These are phyloP conservation scores for Dermochelys coriacea DNA, from an alignment of 2,797 vertebrate genomes.

Conservation along the genomic window DNA sequence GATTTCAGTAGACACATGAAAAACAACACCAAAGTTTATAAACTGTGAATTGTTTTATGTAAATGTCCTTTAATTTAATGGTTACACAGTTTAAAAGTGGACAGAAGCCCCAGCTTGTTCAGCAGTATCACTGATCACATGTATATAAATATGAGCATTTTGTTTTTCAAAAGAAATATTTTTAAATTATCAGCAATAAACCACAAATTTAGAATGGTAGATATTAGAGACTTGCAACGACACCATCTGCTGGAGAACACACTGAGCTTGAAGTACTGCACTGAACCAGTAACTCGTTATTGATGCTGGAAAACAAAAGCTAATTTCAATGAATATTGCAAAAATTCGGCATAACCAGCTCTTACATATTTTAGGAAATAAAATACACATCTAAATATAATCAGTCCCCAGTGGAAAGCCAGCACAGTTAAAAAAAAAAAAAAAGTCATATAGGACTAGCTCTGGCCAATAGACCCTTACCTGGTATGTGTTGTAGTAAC, in stretches of 20 bases:
- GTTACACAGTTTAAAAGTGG: not conserved
- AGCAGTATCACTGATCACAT: not conserved
- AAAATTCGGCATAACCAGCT: not conserved
- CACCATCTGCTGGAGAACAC: slow-evolving; percentile 64
- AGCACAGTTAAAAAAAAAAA: not conserved
- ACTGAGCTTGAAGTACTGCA: not conserved
- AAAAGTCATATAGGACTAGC: not conserved
- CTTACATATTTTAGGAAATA: not conserved
- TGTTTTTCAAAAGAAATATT: not conserved
- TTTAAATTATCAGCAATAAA: not conserved
- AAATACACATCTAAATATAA: not conserved
- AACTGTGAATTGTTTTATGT: rapidly evolving
- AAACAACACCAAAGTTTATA: not conserved
- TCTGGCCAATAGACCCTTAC: slow-evolving; percentile 59
- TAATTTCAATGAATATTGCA: rapidly evolving
- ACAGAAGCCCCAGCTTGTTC: not conserved
- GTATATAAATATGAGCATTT: not conserved
- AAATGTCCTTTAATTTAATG: not conserved
- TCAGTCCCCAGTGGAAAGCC: not conserved
- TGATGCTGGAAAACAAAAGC: not conserved
- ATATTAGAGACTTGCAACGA: slow-evolving; percentile 7
- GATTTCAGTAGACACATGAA: not conserved
- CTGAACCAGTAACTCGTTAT: not conserved
- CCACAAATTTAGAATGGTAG: not conserved
- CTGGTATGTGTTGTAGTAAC: slow-evolving; percentile 95